phyloP scores from a whole-genome alignment of 2,113 vertebrate genomes.

The Brienomyrus longianalis region DNA sequence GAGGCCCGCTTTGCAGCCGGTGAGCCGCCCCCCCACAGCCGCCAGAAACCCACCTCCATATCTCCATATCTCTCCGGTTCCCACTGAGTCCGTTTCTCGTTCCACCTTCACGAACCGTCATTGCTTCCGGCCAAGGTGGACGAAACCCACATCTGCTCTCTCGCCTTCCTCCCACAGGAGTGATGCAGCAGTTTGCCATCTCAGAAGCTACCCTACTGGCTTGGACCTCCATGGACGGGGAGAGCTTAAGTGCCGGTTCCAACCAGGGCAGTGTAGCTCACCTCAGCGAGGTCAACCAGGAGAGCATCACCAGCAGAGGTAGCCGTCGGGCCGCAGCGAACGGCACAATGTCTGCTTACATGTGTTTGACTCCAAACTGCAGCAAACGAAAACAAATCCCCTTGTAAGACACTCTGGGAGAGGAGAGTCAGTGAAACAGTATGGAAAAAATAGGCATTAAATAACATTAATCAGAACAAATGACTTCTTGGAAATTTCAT shows the following conservation, averaged over 20 bases:
- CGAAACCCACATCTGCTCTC: neutral
- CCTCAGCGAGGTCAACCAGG: conserved; percentile 90
- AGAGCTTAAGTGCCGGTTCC: conserved; percentile 85
- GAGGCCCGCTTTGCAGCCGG: conserved; percentile 94
- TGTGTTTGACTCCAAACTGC: no score
- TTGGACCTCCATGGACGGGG: conserved; percentile 95
- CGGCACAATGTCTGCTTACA: neutral
- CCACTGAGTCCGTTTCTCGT: neutral
- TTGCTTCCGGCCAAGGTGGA: neutral
- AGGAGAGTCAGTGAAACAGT: neutral
- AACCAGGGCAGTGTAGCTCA: conserved; percentile 84
- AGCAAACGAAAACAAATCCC: neutral
- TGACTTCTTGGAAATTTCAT: neutral
- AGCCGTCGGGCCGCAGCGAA: conserved; percentile 18
- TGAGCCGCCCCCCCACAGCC: conserved; percentile 32
- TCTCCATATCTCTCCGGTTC: neutral
- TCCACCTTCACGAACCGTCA: neutral
- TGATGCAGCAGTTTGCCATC: conserved; percentile 95
- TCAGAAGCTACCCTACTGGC: conserved; percentile 92
- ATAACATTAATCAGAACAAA: neutral
- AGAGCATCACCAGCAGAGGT: conserved; percentile 74
- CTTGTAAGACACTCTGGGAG: neutral
- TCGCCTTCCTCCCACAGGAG: conserved; percentile 57
- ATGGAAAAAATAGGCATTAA: neutral
- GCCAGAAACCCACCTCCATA: neutral